A percentile compares a stretch with the other conserved stretches of the same genome.
Evolutionary conservation across 37 sponge, comb jelly and placozoan genomes (phyloP).

Genomic region (Eunapius fragilis): DNA sequence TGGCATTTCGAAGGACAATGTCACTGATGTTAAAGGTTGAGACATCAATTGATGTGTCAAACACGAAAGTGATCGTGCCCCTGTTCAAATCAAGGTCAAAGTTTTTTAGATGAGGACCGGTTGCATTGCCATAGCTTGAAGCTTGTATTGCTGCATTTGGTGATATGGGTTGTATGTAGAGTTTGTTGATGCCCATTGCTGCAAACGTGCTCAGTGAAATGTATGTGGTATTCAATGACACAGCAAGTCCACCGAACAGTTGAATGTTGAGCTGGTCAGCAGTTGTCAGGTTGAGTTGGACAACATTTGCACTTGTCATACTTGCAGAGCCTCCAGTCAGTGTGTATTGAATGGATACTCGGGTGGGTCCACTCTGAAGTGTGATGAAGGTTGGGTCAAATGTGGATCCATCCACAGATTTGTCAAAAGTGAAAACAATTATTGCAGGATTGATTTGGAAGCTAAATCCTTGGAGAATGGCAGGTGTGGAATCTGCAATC

Average conservation of each 20-base stretch:
- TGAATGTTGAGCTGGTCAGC: constrained; percentile 66
- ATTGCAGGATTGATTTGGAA: constrained; percentile 72
- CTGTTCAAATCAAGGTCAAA: constrained; percentile 77
- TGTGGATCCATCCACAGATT: constrained; percentile 64
- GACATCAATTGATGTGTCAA: constrained; percentile 66
- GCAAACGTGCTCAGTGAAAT: constrained; percentile 66
- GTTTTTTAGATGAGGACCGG: constrained; percentile 45
- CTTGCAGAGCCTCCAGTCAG: constrained; percentile 72
- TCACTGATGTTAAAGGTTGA: constrained; percentile 33
- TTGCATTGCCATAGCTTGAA: constrained; percentile 45
- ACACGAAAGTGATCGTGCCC: constrained; percentile 66
- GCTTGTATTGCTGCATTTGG: constrained; percentile 48
- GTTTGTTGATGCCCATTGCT: constrained; percentile 59
- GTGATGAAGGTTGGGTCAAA: constrained; percentile 76
- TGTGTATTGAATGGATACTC: constrained; percentile 43
- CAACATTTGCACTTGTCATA: neutral
- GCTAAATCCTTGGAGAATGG: constrained; percentile 57
- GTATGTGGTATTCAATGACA: constrained; percentile 62
- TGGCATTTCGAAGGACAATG: constrained; percentile 57
- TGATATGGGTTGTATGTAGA: constrained; percentile 37
- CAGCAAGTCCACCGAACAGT: constrained; percentile 49
- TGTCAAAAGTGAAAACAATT: constrained; percentile 71
- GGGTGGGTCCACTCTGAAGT: constrained; percentile 56
- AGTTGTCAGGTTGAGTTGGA: constrained; percentile 43
- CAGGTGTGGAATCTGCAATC: constrained; percentile 51